phyloP scores from a whole-genome alignment of 2,888 invertebrate species.

The Himalopsyche tibetana region DNA sequence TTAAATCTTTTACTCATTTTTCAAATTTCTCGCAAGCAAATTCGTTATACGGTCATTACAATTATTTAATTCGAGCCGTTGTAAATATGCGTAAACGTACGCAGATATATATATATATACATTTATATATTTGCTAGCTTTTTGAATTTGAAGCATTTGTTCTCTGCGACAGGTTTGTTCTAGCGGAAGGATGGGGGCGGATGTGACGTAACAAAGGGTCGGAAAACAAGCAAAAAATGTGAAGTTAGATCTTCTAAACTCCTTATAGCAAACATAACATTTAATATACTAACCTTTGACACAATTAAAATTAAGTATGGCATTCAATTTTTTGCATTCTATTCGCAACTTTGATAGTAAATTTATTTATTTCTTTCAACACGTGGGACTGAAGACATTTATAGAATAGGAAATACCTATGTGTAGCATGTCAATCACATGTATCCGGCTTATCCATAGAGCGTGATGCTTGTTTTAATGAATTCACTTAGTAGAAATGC shows the following conservation, averaged over 20 bases:
- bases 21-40: background rate
- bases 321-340: background rate
- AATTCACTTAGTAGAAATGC: background rate
- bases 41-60: background rate
- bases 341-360: background rate
- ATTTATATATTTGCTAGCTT: background rate
- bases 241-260: background rate
- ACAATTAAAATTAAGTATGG: background rate
- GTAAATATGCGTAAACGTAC: conserved; percentile 10
- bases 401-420: background rate
- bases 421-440: conserved; percentile 3
- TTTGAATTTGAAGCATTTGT: conserved; percentile 15
- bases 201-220: conserved; percentile 15
- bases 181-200: conserved; percentile 27
- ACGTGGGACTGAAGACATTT: background rate
- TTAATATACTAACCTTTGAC: background rate
- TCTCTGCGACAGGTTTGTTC: conserved; percentile 7
- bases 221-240: background rate
- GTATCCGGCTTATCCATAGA: background rate
- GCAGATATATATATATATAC: background rate
- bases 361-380: background rate
- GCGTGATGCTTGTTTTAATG: conserved; percentile 12
- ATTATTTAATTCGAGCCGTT: background rate
- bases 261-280: background rate
- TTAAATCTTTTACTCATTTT: background rate